Evolutionary conservation across 2,888 invertebrate genomes (phyloP).

Genomic region (Trimorus sp.): DNA sequence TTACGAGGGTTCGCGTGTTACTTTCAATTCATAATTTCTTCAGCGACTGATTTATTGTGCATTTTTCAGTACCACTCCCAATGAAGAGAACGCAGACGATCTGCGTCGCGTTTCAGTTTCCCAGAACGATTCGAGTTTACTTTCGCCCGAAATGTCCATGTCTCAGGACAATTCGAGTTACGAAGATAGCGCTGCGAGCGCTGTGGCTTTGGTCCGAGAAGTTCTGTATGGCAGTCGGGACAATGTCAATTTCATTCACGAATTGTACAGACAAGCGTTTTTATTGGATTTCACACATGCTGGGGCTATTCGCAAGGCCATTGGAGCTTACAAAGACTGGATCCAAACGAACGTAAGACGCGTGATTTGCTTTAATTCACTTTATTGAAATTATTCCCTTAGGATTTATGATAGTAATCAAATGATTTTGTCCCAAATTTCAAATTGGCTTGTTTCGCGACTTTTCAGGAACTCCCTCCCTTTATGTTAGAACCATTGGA

Average conservation of each 20-base stretch:
- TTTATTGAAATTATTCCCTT: no score
- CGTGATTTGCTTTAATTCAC: background rate
- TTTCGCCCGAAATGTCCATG: conserved; percentile 74
- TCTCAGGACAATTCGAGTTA: conserved; percentile 74
- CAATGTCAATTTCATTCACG: conserved; percentile 97
- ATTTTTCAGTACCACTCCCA: conserved; percentile 77
- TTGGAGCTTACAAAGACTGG: conserved; percentile 97
- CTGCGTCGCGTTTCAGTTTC: conserved; percentile 81
- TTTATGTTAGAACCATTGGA: conserved; percentile 89
- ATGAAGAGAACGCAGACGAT: conserved; percentile 80
- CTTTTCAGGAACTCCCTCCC: conserved; percentile 87
- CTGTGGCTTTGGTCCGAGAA: conserved; percentile 89
- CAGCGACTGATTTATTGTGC: background rate
- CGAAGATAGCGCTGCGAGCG: conserved; percentile 81
- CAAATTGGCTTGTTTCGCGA: no score
- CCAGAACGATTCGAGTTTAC: conserved; percentile 77
- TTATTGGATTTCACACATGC: conserved; percentile 94
- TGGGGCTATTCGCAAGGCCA: conserved; percentile 92
- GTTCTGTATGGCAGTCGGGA: conserved; percentile 93
- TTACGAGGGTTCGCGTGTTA: background rate
- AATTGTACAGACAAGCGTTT: conserved; percentile 96
- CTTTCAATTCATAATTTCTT: background rate
- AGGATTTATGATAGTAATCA: no score
- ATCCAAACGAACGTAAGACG: conserved; percentile 90
- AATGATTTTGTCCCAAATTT: no score